Percentiles rank a stretch among this genome's conserved stretches.
phyloP scores from a whole-genome alignment of 2,888 invertebrate genomes.

The Oegoconia quadripuncta region DNA sequence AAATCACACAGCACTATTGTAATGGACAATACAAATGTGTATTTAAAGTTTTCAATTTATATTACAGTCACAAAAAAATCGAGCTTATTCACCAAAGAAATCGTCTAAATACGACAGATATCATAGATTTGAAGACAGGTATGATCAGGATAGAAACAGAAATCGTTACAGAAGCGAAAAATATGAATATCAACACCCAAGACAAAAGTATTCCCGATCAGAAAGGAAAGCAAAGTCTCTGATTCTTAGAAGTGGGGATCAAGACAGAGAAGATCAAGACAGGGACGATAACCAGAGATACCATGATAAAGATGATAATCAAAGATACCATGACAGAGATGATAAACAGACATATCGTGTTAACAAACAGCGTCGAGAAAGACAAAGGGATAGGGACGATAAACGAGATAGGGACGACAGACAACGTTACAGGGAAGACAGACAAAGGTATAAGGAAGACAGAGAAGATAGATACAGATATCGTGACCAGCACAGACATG shows the following conservation, averaged over 20 bases:
- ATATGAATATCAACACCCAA: not conserved
- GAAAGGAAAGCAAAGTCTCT: not conserved
- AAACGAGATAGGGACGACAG: slow-evolving; percentile 1
- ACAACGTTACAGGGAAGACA: not conserved
- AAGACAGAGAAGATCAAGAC: not conserved
- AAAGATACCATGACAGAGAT: not conserved
- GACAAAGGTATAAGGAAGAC: not conserved
- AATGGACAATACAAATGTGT: too few relatives aligned
- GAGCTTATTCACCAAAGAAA: not conserved
- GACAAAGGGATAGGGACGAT: not conserved
- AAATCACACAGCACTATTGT: too few relatives aligned
- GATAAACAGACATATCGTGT: not conserved
- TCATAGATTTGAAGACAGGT: too few relatives aligned
- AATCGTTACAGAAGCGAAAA: too few relatives aligned
- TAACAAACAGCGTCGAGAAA: not conserved
- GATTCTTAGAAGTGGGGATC: too few relatives aligned
- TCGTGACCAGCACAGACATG: slow-evolving; percentile 4
- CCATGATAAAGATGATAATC: slow-evolving; percentile 8
- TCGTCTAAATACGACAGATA: not conserved
- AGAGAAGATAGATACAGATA: not conserved
- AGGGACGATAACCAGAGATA: slow-evolving; percentile 1
- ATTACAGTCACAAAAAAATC: not conserved
- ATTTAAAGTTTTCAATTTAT: not conserved
- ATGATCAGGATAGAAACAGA: too few relatives aligned
- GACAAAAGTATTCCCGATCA: not conserved